Evolutionary conservation across 1,140 invertebrate species (phyloP), one percentile per base, ranked within the genome.

Genomic region (Heliconius hewitsoni): DNA sequence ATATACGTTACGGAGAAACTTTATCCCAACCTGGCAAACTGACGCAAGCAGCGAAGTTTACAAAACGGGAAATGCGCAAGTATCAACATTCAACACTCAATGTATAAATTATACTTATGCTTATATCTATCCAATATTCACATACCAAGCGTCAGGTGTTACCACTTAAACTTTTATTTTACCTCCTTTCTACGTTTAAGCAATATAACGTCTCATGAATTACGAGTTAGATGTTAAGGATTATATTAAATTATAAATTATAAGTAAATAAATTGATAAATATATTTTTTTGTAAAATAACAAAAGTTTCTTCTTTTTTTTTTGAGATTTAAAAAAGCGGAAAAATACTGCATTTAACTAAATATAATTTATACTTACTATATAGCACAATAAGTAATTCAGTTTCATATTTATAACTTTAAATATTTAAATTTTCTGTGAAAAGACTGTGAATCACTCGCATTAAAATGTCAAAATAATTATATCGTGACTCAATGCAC

Each of bases 41-140:
- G 78, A 79, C 72, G 55, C 73, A 79, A 52, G 46, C 72, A 75
- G 23, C 52, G n/a, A 74, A 79, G 60, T 71, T 75, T 79, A 71
- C 23, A 71, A 79, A 75, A 79, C 73, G 73, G 78, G 78, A 79
- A 79, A 79, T 79, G 78, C 78, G 70, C 70, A 77, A 50, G 76
- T 77, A 71, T 77, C 76, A 77, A 76, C 74, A 76, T 42, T 76
- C 74, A 66, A 74, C 52, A 57, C 37, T 60, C 60, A 66, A 66
- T 66, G 60, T 66, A 66, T 27, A 30, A 66, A 66, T 66, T 66
- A n/a, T 66, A 66, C 60, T 27, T 66, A n/a, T 66, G 30, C 60
- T 27, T 66, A 66, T 66, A 66, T 66, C 60, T 66, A 66, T 13
- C 60, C n/a, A 66, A 66, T 13, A 66, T 66, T 66, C 60, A 66